phyloP scores from a whole-genome alignment of 2,888 invertebrate species.

The Tubiluchus corallicola region DNA sequence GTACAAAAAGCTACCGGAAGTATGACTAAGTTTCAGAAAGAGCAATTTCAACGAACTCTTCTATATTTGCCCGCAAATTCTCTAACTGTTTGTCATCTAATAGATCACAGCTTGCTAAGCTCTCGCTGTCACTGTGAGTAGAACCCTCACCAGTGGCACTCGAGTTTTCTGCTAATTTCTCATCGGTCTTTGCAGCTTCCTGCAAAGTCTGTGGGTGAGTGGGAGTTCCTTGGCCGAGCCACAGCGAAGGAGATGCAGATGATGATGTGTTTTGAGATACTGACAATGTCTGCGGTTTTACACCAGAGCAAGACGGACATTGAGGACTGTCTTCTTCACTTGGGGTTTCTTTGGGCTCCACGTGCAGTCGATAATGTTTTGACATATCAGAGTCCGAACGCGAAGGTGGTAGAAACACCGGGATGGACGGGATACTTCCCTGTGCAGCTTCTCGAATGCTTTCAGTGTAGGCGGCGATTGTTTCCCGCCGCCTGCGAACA shows the following conservation, averaged over 20 bases:
- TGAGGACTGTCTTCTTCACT: too few species aligned
- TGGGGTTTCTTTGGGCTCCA: neutral
- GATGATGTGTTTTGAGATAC: too few species aligned
- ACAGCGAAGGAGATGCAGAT: neutral
- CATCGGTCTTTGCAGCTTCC: neutral
- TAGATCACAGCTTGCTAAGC: neutral
- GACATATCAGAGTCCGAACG: neutral
- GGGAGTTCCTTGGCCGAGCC: too few species aligned
- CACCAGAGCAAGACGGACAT: neutral
- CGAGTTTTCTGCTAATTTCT: neutral
- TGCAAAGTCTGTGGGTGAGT: neutral
- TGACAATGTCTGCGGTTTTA: too few species aligned
- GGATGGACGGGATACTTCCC: neutral
- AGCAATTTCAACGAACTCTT: too few species aligned
- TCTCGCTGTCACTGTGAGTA: neutral
- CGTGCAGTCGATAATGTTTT: neutral
- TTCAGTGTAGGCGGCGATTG: neutral
- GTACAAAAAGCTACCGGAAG: too few species aligned
- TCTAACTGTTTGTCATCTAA: neutral
- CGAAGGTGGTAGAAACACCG: neutral
- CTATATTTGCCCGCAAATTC: too few species aligned
- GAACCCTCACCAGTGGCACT: neutral
- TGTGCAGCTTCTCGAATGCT: neutral
- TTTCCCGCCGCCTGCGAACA: neutral
- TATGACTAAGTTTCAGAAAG: too few species aligned